A percentile compares a stretch with the other conserved stretches of the same genome.
These are phyloP conservation scores for Indicator indicator DNA, from an alignment of 2,113 vertebrate species.

Conservation along the genomic window DNA sequence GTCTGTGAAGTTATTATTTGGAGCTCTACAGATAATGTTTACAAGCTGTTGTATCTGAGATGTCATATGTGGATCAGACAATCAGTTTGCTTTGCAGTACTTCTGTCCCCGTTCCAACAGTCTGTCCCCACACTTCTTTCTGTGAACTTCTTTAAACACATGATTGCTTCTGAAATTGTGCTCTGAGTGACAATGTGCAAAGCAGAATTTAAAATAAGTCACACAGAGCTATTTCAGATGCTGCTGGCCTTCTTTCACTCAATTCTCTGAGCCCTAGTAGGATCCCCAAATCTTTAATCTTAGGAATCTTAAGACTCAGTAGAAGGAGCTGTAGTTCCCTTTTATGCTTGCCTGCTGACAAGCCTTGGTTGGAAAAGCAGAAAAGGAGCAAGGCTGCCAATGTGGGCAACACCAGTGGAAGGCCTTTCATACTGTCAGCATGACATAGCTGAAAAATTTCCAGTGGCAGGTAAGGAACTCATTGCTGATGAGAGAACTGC, in stretches of 20 bases:
- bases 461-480: neutral
- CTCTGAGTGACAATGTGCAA: conserved; percentile 5
- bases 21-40: conserved; percentile 57
- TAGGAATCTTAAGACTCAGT: conserved; percentile 10
- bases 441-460: conserved; percentile 1
- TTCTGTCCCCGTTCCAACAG: conserved; percentile 5
- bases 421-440: neutral
- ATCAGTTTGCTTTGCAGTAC: neutral
- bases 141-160: neutral
- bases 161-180: conserved; percentile 32
- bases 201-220: neutral
- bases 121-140: conserved; percentile 15
- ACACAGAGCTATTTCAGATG: neutral
- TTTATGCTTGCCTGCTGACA: neutral
- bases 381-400: neutral
- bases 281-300: neutral
- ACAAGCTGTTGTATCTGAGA: conserved; percentile 50
- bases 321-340: conserved; percentile 52
- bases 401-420: conserved; percentile 4
- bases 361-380: neutral
- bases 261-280: neutral
- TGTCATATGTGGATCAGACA: conserved; percentile 42
- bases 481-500: neutral
- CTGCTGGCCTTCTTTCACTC: neutral
- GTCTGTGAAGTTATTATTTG: conserved; percentile 58